Evolutionary conservation across 2,888 invertebrate species (phyloP).

Genomic region (Chrysolina americana): DNA sequence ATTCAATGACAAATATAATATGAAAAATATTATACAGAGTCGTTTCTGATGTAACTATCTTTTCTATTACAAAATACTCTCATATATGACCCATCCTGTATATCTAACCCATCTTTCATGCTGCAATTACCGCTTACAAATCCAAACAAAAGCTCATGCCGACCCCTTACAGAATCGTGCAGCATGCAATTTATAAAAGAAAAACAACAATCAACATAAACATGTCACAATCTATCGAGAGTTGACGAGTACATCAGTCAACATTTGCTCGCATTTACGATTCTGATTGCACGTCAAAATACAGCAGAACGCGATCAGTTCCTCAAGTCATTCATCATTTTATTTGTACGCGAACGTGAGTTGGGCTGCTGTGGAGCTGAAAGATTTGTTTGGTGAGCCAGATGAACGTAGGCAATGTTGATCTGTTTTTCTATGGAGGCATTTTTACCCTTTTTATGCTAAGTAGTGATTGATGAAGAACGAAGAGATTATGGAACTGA

Average conservation of each 20-base stretch:
- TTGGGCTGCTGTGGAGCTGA: conserved; percentile 2
- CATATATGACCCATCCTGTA: not conserved
- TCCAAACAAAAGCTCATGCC: conserved; percentile 39
- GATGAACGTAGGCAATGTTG: not conserved
- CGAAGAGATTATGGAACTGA: no score
- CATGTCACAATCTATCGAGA: conserved; percentile 63
- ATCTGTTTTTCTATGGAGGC: no score
- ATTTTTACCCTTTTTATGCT: no score
- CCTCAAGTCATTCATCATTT: conserved; percentile 23
- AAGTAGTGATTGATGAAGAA: no score
- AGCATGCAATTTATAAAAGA: conserved; percentile 62
- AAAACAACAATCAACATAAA: conserved; percentile 64
- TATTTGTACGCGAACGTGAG: conserved; percentile 18
- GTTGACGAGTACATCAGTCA: conserved; percentile 69
- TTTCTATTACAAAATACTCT: not conserved
- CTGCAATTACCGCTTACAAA: conserved; percentile 37
- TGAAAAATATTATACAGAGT: no score
- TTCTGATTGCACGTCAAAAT: conserved; percentile 41
- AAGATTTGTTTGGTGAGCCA: conserved; percentile 22
- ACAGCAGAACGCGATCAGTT: conserved; percentile 23
- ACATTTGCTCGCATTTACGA: conserved; percentile 62
- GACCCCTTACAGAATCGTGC: conserved; percentile 58
- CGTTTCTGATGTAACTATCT: not conserved
- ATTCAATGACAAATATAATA: not conserved
- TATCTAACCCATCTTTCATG: conserved; percentile 32